A percentile compares a stretch with the other conserved stretches of the same genome.
Conservation (phyloP, 2,888 invertebrate species). For the Baccha elongata region DNA sequence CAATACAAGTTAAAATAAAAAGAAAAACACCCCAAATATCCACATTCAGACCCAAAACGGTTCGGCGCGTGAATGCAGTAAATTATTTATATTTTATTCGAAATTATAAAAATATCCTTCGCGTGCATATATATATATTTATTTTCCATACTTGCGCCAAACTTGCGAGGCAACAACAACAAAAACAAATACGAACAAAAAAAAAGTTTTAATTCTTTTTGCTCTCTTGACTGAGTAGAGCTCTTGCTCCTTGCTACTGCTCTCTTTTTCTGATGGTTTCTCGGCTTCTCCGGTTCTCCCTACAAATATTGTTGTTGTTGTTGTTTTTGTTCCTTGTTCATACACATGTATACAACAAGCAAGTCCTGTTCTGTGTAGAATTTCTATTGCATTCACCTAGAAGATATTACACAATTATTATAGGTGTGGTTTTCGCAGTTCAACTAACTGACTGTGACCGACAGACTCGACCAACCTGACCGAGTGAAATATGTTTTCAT, state of each 20-base stretch:
- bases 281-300: no score
- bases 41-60: constrained; percentile 12
- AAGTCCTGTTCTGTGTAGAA: constrained; percentile 35
- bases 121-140: constrained; percentile 30
- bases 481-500: constrained; percentile 38
- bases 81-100: constrained; percentile 66
- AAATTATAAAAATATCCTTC: constrained; percentile 54
- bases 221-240: constrained; percentile 10
- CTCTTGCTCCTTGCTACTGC: background rate
- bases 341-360: constrained; percentile 40
- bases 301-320: background rate
- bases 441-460: constrained; percentile 56
- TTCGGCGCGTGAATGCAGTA: constrained; percentile 55
- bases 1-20: constrained; percentile 1
- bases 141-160: constrained; percentile 50
- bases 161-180: constrained; percentile 1
- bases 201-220: constrained; percentile 19
- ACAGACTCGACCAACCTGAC: background rate
- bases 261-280: constrained; percentile 3
- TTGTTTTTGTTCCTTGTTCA: constrained; percentile 7
- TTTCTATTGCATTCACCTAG: constrained; percentile 73
- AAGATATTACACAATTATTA: constrained; percentile 75
- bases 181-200: background rate
- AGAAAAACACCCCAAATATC: constrained; percentile 31
- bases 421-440: constrained; percentile 75